Base-by-base conservation (phyloP, 64 coral and sea anemone species). In the Pocillopora verrucosa region DNA sequence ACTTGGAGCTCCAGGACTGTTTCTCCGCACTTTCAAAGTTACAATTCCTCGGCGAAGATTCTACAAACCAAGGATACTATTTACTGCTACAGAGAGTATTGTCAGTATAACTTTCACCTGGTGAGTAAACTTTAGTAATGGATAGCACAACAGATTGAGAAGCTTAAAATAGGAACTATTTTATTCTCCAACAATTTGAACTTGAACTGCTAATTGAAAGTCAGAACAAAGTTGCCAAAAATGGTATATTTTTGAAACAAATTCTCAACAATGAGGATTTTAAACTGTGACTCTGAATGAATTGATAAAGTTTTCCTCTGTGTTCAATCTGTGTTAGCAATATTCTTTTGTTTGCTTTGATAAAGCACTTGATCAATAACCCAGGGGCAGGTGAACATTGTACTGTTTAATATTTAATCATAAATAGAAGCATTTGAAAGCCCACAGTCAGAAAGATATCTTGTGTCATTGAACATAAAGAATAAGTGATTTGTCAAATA, bases 21-120 rank as follows among this genome's bases (percentile, higher is more conserved):
- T 87, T 72, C 88, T 80, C 36, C 64, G 82, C 1, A 97, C 88
- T 93, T 87, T 94, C 13, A 97, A 86, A 34, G 95, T 97, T 14
- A 97, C 95, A 64, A 97, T 91, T 91, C 95, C 95, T 70, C 92
- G 77, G 20, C 84, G 95, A 91, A 97, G 57, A 83, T 91, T 91
- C 95, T 97, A 61, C 22, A 88, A 30, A 7, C 11, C 62, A 89
- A 51, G 22, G 73, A 76, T 35, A 87, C 60, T 77, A 36, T 77
- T 69, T 67, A 16, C 61, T 86, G 74, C 61, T 59, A 68, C 56
- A 72, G 37, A 70, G 61, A 12, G 34, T 78, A 57, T 69, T 60
- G 17, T 35, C 16, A 0, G 1, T 64, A 80, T 72, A 72, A 58
- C 5, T 80, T 59, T 80, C 56, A 89, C 61, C 63, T 30, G 72